Percentiles rank a stretch among this genome's conserved stretches.
These are phyloP conservation scores for Mystacornis crossleyi DNA, from an alignment of 2,113 vertebrate genomes.

Conservation along the genomic window DNA sequence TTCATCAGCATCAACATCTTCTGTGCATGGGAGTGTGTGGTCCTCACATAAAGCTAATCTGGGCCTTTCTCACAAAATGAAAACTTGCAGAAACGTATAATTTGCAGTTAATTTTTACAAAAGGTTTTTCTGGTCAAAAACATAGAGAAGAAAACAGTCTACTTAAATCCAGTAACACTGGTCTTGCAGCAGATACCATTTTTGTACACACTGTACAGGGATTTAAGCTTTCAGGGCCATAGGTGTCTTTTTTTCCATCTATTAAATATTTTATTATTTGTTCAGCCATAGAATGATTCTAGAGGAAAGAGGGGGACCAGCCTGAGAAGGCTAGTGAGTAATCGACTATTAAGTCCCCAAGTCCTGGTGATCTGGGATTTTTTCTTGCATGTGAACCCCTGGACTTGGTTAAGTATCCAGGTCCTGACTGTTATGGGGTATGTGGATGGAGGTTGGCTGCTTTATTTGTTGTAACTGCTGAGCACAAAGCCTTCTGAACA, in stretches of 20 bases:
- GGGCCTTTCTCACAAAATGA: neutral
- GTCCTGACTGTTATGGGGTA: neutral
- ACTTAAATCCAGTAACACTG: neutral
- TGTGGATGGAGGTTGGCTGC: neutral
- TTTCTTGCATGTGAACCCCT: neutral
- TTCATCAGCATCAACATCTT: conserved; percentile 25
- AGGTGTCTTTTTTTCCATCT: neutral
- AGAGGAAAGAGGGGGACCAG: neutral
- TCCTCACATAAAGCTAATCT: neutral
- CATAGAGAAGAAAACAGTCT: neutral
- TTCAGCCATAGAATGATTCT: neutral
- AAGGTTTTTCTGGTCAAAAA: neutral
- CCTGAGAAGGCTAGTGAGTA: neutral
- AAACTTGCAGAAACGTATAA: neutral
- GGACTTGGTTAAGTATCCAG: neutral
- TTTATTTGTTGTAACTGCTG: neutral
- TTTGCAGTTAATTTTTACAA: neutral
- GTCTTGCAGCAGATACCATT: neutral
- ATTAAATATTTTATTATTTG: neutral
- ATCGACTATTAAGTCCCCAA: neutral
- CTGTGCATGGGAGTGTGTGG: neutral
- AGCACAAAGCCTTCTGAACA: neutral
- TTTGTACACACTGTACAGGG: neutral
- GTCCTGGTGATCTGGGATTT: neutral
- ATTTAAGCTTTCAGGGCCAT: neutral